Percentiles rank a stretch among this genome's conserved stretches.
Evolutionary conservation across 2,797 vertebrate species (phyloP).

Genomic region (Sciurus carolinensis): DNA sequence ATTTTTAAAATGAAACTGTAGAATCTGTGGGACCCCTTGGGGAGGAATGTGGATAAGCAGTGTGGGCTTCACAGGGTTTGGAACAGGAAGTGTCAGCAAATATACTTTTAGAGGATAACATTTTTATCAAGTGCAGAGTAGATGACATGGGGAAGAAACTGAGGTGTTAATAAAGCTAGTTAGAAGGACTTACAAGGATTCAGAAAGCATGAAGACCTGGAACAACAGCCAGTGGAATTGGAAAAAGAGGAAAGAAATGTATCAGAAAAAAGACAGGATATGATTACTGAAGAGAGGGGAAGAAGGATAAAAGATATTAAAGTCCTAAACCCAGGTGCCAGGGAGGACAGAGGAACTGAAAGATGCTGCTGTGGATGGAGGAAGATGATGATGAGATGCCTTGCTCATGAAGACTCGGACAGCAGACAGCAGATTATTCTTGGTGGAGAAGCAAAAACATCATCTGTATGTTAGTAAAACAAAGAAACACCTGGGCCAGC

Average conservation of each 20-base stretch:
- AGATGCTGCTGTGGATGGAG: background rate
- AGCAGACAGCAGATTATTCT: background rate
- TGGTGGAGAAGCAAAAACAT: background rate
- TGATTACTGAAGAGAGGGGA: background rate
- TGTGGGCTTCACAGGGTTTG: background rate
- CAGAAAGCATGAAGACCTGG: background rate
- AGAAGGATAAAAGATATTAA: background rate
- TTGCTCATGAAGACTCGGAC: background rate
- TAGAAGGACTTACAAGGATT: background rate
- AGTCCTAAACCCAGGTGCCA: background rate
- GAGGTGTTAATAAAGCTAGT: background rate
- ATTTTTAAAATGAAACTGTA: conserved; percentile 3
- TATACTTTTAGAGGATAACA: background rate
- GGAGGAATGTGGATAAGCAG: background rate
- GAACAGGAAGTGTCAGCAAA: background rate
- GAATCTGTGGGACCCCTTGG: background rate
- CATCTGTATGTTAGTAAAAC: background rate
- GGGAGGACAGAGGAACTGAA: background rate
- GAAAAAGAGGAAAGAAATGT: background rate
- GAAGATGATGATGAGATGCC: background rate
- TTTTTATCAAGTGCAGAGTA: background rate
- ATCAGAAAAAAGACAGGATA: background rate
- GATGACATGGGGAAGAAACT: background rate
- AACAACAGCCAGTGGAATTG: background rate
- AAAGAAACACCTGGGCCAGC: background rate